Conservation (phyloP, 2,797 vertebrate species). For the Ammospiza maritima region DNA sequence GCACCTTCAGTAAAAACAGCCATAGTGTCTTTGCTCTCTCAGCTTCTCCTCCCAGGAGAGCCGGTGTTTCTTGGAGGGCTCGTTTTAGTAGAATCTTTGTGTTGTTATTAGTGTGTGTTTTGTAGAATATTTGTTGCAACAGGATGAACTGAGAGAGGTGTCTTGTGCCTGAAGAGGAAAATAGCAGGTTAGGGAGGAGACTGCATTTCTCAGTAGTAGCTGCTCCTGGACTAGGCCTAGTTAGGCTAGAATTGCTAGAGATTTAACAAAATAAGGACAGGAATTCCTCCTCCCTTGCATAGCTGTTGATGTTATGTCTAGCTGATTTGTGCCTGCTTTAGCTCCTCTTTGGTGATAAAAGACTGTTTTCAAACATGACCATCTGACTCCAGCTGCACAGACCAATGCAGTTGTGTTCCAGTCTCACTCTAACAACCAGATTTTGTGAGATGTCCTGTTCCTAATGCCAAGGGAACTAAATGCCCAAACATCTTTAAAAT, state of each 20-base stretch:
- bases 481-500: not conserved
- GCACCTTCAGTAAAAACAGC: not conserved
- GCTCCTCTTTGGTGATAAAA: not conserved
- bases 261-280: not conserved
- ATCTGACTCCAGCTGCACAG: conserved; percentile 11
- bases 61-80: not conserved
- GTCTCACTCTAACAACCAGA: not conserved
- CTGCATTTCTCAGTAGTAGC: not conserved
- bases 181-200: not conserved
- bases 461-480: not conserved
- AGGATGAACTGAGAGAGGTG: not conserved
- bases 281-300: not conserved
- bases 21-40: not conserved
- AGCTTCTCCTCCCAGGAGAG: not conserved
- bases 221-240: not conserved
- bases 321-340: not conserved
- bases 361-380: not conserved
- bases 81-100: not conserved
- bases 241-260: not conserved
- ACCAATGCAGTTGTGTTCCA: conserved; percentile 7
- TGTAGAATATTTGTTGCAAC: not conserved
- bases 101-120: not conserved
- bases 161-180: not conserved
- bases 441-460: conserved; percentile 6
- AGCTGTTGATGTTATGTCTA: conserved; percentile 12